Evolutionary conservation across 2,797 vertebrate species (phyloP).

Genomic region (Ispidina lecontei): DNA sequence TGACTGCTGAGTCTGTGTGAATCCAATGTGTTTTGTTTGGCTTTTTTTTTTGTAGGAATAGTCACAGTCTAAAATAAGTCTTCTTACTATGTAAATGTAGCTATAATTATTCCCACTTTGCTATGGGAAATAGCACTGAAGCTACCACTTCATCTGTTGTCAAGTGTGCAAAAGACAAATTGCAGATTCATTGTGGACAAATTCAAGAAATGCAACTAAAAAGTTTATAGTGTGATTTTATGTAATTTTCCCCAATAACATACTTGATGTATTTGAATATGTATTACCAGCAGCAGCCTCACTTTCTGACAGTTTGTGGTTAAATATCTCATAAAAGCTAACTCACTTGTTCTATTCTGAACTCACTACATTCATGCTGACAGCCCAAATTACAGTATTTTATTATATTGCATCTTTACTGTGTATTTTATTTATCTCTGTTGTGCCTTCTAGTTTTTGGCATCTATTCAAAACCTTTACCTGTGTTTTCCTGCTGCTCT

Average conservation of each 20-base stretch:
- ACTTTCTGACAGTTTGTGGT: slow-evolving; percentile 45
- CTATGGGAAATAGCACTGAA: background rate
- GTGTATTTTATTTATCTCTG: slow-evolving; percentile 79
- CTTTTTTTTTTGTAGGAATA: background rate
- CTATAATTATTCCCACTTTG: background rate
- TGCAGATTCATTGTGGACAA: background rate
- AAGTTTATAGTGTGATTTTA: slow-evolving; percentile 30
- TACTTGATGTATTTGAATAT: slow-evolving; percentile 59
- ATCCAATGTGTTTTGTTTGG: background rate
- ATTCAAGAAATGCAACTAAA: slow-evolving; percentile 28
- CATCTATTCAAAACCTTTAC: slow-evolving; percentile 67
- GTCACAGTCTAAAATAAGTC: background rate
- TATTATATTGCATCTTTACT: slow-evolving; percentile 78
- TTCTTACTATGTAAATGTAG: background rate
- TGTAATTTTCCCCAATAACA: slow-evolving; percentile 32
- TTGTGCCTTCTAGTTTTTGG: slow-evolving; percentile 58
- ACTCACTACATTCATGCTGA: slow-evolving; percentile 70
- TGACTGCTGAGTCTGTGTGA: background rate
- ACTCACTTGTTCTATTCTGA: slow-evolving; percentile 64
- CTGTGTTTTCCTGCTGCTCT: slow-evolving; percentile 51
- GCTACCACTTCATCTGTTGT: background rate
- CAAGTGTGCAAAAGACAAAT: background rate
- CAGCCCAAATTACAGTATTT: slow-evolving; percentile 79
- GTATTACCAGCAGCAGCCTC: slow-evolving; percentile 22
- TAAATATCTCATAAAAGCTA: slow-evolving; percentile 74